Evolutionary conservation across 2,888 invertebrate species (phyloP).

Genomic region (Rhorus exstirpatorius): DNA sequence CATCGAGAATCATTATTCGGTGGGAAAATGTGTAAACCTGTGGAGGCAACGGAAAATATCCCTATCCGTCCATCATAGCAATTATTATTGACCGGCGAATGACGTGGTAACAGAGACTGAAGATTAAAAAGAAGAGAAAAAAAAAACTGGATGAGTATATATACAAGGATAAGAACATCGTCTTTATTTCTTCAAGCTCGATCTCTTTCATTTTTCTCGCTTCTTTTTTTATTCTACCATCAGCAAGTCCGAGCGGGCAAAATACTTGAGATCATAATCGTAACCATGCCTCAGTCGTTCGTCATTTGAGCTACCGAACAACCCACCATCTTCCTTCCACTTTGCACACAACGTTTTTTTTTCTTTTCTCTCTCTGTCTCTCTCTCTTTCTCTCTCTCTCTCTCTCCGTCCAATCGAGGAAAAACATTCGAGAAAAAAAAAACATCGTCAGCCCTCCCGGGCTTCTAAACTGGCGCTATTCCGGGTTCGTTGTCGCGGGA

Average conservation of each 20-base stretch:
- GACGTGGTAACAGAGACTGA: conserved; percentile 1
- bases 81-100: conserved; percentile 57
- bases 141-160: conserved; percentile 4
- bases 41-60: conserved; percentile 1
- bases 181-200: conserved; percentile 29
- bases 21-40: background rate
- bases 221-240: conserved; percentile 38
- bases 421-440: conserved; percentile 24
- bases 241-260: conserved; percentile 54
- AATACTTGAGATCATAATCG: conserved; percentile 79
- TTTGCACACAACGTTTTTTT: conserved; percentile 19
- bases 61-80: conserved; percentile 59
- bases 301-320: conserved; percentile 75
- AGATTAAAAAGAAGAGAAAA: conserved; percentile 41
- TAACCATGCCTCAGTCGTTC: conserved; percentile 75
- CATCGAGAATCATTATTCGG: background rate
- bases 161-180: conserved; percentile 27
- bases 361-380: conserved; percentile 1
- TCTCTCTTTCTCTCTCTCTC: background rate
- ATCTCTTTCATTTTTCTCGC: conserved; percentile 21
- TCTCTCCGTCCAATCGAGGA: background rate
- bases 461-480: conserved; percentile 44
- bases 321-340: conserved; percentile 45
- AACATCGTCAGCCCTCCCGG: conserved; percentile 20
- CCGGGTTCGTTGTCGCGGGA: conserved; percentile 43